Evolutionary conservation across 2,797 vertebrate species (phyloP), one percentile per base, ranked within the genome.

Genomic region (Coregonus sp.): DNA sequence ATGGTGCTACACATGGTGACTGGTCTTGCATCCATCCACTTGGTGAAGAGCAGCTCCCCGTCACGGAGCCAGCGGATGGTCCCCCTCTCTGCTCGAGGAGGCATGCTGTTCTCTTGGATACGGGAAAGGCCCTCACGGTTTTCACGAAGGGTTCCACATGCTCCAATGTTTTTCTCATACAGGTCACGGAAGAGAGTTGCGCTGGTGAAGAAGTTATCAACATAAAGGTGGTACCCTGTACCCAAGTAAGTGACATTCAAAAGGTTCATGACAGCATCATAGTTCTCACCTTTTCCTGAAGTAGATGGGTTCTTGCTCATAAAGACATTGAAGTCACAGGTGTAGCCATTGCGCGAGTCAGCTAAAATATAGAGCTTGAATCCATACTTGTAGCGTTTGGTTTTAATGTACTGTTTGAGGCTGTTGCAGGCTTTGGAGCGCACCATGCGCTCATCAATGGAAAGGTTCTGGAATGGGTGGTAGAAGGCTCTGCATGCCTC

Each of bases 401-500:
- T 16, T 18, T 75, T 79, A 50, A 75, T 68, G 33, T 72, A 63
- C n/a, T 75, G 78, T 20, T 68, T 75, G 9, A 72, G 50, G 5
- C n/a, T 33, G 12, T 16, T 40, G 12, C 47, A 20, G 29, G 70
- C 61, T 33, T 72, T 67, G 6, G 67, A 52, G 3, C 14, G 25
- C 3, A 75, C 73, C 69, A 79, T 75, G 29, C 68, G 29, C 61
- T 75, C 78, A 37, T 75, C 68, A 5, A 79, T 72, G 25, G 68
- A 74, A 37, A 79, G 37, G 54, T 79, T 79, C 68, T 75, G 54
- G 18, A 29, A 18, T 4, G 74, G 78, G n/a, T 76, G 78, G 33
- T 75, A 76, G 33, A 59, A 76, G 14, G 66, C 51, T 67, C 12
- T 25, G n/a, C 75, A 76, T n/a, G 74, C 65, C 1, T 11, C 4